These are phyloP conservation scores for Lontra canadensis DNA, from an alignment of 2,113 vertebrate species.

Conservation along the genomic window DNA sequence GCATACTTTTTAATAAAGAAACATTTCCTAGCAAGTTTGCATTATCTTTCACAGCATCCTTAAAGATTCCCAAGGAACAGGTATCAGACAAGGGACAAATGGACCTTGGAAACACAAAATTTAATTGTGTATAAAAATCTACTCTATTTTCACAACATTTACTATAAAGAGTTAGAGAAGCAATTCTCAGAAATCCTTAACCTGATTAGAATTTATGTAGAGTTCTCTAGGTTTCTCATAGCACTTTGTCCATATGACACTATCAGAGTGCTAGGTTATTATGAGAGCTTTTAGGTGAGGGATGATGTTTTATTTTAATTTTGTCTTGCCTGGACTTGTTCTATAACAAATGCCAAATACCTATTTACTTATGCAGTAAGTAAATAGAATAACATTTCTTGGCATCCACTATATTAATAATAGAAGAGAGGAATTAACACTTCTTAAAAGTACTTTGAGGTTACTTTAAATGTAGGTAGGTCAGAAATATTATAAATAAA, in stretches of 20 bases:
- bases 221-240: background rate
- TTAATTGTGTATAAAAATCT: background rate
- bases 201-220: background rate
- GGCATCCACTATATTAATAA: background rate
- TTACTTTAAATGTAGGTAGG: slow-evolving; percentile 57
- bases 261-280: background rate
- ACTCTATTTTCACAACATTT: background rate
- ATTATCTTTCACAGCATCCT: background rate
- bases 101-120: background rate
- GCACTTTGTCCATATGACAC: background rate
- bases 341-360: background rate
- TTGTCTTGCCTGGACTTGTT: background rate
- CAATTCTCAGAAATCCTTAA: background rate
- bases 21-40: background rate
- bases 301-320: background rate
- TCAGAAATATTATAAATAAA: slow-evolving; percentile 69
- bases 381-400: background rate
- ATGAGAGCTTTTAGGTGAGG: background rate
- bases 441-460: slow-evolving; percentile 42
- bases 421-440: background rate
- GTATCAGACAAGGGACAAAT: background rate
- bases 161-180: background rate
- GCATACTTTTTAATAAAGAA: background rate
- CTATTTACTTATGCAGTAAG: background rate
- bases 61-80: background rate